Conservation (phyloP, 1,140 invertebrate genomes). For the Nephila pilipes region DNA sequence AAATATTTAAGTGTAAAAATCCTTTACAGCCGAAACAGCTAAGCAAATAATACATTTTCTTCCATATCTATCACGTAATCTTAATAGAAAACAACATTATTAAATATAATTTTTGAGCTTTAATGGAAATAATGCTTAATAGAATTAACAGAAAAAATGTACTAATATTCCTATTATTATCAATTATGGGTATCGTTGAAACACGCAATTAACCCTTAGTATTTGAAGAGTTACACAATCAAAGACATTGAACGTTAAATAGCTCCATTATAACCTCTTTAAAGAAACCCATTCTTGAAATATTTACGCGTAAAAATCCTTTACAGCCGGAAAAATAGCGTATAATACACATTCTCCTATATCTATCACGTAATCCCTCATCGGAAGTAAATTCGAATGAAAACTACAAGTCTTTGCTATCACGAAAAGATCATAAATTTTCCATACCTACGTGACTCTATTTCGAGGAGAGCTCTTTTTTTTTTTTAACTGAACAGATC, state of each 20-base stretch:
- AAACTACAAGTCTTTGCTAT: conserved; percentile 60
- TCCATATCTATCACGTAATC: too few species aligned
- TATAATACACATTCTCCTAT: neutral
- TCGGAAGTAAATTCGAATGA: conserved; percentile 31
- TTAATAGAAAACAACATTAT: too few species aligned
- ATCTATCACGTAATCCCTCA: conserved; percentile 44
- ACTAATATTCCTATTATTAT: too few species aligned
- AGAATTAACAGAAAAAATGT: too few species aligned
- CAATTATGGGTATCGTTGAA: too few species aligned
- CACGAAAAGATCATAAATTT: conserved; percentile 63
- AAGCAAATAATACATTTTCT: neutral
- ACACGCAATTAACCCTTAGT: too few species aligned
- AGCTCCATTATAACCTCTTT: too few species aligned
- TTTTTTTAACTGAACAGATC: neutral
- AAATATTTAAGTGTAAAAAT: neutral
- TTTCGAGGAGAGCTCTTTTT: conserved; percentile 13
- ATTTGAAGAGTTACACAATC: too few species aligned
- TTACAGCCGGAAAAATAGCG: neutral
- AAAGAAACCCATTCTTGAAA: neutral
- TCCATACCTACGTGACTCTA: conserved; percentile 55
- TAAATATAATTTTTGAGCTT: too few species aligned
- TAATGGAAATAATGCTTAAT: too few species aligned
- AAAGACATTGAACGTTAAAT: too few species aligned
- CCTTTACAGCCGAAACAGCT: neutral
- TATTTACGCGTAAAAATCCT: neutral